phyloP scores from a whole-genome alignment of 35 echinoderm and acorn worm species.

The Heliocidaris erythrogramma region DNA sequence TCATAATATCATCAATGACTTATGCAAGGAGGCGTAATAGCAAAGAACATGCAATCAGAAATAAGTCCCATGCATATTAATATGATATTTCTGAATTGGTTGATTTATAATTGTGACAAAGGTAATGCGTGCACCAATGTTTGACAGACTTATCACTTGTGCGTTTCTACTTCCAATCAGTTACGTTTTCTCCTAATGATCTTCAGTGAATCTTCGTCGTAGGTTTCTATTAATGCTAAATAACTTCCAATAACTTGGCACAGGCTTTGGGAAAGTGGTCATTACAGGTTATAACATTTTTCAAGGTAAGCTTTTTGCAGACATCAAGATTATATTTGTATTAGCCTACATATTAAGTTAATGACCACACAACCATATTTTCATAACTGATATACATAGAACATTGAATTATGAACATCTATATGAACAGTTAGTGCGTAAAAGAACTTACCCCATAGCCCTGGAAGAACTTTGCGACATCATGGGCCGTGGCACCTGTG shows the following conservation, averaged over 20 bases:
- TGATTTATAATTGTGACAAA: not conserved
- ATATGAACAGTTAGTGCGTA: not conserved
- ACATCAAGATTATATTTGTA: not conserved
- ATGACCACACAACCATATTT: not conserved
- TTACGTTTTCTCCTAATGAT: not conserved
- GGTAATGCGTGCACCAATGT: not conserved
- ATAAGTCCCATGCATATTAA: not conserved
- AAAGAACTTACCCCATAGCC: slow-evolving; percentile 73
- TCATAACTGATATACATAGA: not conserved
- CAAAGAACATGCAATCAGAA: not conserved
- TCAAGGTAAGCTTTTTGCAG: not conserved
- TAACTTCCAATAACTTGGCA: no score
- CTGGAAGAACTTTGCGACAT: slow-evolving; percentile 92
- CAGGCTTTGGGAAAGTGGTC: no score
- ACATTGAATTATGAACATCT: not conserved
- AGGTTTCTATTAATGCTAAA: no score
- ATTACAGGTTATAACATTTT: not conserved
- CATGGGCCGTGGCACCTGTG: slow-evolving; percentile 71
- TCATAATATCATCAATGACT: not conserved
- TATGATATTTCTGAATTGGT: no score
- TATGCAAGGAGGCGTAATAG: not conserved
- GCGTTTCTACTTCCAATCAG: not conserved
- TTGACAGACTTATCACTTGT: not conserved
- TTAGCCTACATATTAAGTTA: not conserved
- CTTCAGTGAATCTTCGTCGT: not conserved